Conservation (phyloP, 2,797 vertebrate genomes). For the Anabacerthia variegaticeps region DNA sequence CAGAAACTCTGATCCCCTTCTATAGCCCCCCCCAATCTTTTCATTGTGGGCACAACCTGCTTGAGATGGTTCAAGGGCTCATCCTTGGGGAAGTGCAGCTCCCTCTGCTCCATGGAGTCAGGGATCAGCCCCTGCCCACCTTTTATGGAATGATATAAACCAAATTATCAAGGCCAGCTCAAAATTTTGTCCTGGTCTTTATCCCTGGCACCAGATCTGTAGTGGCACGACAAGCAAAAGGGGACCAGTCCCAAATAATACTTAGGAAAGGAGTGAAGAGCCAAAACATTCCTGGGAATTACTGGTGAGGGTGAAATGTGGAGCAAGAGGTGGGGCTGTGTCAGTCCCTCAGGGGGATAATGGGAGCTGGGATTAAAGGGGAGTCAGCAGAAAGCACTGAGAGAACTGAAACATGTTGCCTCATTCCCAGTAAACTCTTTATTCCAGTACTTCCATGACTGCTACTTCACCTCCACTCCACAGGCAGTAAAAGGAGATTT, state of each 20-base stretch:
- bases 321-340: background rate
- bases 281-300: background rate
- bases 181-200: background rate
- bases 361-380: background rate
- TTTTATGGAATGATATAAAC: background rate
- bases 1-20: no score
- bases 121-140: background rate
- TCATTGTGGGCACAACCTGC: no score
- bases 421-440: background rate
- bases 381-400: background rate
- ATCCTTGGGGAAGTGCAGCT: background rate
- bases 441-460: background rate
- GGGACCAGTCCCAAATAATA: background rate
- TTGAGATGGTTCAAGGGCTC: no score
- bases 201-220: fast-evolving
- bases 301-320: background rate
- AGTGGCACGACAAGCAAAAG: background rate
- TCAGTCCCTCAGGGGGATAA: background rate
- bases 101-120: background rate
- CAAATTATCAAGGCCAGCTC: background rate
- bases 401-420: background rate
- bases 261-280: background rate
- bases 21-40: no score
- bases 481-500: background rate
- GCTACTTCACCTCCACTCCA: background rate